These are phyloP conservation scores for Isotomurus palustris DNA, from an alignment of 2,888 invertebrate species.

Conservation along the genomic window DNA sequence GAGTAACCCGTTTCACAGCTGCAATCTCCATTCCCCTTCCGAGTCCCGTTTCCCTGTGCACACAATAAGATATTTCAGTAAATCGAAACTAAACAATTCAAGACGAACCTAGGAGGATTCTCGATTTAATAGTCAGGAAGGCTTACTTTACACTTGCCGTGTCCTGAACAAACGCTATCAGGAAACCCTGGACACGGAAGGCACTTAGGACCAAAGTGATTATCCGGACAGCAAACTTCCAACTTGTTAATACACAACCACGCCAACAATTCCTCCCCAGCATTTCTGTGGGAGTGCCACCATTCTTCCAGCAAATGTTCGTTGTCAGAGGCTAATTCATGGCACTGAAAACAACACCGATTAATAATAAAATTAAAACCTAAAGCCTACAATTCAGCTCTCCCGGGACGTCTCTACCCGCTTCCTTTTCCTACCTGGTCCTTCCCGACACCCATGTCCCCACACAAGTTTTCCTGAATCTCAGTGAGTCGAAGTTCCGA, in stretches of 20 bases:
- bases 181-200: constrained; percentile 70
- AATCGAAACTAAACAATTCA: too few relatives aligned
- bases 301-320: constrained; percentile 80
- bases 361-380: neutral
- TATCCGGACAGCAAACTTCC: constrained; percentile 75
- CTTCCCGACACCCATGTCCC: constrained; percentile 65
- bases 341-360: constrained; percentile 60
- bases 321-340: constrained; percentile 74
- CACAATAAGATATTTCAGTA: neutral
- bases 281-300: constrained; percentile 70
- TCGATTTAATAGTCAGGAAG: neutral
- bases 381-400: neutral
- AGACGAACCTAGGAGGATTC: too few relatives aligned
- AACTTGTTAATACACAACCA: constrained; percentile 76
- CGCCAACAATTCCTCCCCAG: constrained; percentile 60
- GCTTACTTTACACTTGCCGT: constrained; percentile 68
- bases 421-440: constrained; percentile 51
- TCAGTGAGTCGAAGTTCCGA: constrained; percentile 88
- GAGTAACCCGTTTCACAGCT: constrained; percentile 75
- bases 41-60: constrained; percentile 75
- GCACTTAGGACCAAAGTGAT: constrained; percentile 79
- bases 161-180: constrained; percentile 69
- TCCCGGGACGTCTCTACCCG: neutral
- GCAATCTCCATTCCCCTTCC: constrained; percentile 89
- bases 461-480: constrained; percentile 82